Conservation (phyloP, 2,797 vertebrate species). For the Gastrophryne carolinensis region DNA sequence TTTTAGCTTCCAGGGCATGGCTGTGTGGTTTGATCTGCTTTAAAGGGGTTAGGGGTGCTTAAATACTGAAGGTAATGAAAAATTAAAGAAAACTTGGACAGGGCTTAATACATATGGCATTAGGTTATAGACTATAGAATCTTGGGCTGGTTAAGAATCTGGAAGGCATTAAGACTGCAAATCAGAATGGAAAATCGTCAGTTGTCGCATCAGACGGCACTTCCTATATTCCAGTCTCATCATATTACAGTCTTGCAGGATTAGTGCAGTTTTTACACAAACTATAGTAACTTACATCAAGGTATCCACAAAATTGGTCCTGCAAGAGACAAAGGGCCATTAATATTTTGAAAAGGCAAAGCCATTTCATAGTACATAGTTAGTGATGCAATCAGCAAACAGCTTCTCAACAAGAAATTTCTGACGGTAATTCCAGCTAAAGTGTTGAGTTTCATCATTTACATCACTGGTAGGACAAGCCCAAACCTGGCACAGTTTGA, state of each 20-base stretch:
- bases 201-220: conserved; percentile 75
- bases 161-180: too few species aligned
- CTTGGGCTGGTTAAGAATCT: too few species aligned
- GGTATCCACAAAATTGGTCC: background rate
- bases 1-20: too few species aligned
- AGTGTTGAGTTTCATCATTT: conserved; percentile 81
- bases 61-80: background rate
- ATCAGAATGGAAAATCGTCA: conserved; percentile 67
- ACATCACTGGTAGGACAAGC: background rate
- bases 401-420: conserved; percentile 79
- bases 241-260: conserved; percentile 63
- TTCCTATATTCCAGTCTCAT: conserved; percentile 72
- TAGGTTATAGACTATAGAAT: too few species aligned
- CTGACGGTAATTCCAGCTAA: conserved; percentile 93
- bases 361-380: background rate
- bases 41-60: background rate
- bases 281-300: background rate
- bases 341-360: background rate
- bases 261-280: too few species aligned
- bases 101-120: too few species aligned
- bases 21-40: too few species aligned
- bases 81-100: too few species aligned
- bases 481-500: background rate
- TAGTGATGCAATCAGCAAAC: conserved; percentile 77
- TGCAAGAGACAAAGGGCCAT: background rate